Evolutionary conservation across 2,113 vertebrate species (phyloP).

Genomic region (Nasalis larvatus): DNA sequence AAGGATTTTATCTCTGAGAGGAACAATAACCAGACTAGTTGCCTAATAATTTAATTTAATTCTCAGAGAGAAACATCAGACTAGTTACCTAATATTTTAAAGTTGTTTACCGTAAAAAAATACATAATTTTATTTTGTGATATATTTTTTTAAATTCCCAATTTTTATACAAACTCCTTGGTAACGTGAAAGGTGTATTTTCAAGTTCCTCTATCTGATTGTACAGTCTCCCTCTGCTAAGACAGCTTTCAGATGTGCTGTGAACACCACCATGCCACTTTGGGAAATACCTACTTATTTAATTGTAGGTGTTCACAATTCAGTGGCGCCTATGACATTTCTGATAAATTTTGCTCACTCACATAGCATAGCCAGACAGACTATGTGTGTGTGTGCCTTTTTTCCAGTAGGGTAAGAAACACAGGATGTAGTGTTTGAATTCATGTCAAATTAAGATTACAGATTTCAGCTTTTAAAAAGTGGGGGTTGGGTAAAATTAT

Average conservation of each 20-base stretch:
- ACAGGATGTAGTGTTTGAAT: slow-evolving; percentile 6
- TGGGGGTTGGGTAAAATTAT: slow-evolving; percentile 42
- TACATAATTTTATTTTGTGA: not conserved
- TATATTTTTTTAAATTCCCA: not conserved
- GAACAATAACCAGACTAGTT: not conserved
- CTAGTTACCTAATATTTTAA: not conserved
- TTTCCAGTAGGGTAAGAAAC: not conserved
- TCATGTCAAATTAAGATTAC: slow-evolving; percentile 53
- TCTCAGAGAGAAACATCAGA: not conserved
- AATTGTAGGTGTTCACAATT: not conserved
- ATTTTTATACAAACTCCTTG: not conserved
- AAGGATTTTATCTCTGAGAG: not conserved
- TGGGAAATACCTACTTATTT: not conserved
- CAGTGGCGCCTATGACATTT: not conserved
- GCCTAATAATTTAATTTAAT: not conserved
- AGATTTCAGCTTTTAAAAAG: slow-evolving; percentile 54
- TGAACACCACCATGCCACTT: not conserved
- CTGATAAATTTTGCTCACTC: not conserved
- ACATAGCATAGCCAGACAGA: not conserved
- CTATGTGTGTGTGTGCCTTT: not conserved
- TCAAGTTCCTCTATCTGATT: not conserved
- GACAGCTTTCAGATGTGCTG: not conserved
- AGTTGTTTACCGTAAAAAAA: not conserved
- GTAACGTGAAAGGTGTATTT: not conserved
- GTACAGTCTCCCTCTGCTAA: not conserved